Percentiles rank a stretch among this genome's conserved stretches.
Conservation (phyloP, 2,888 invertebrate species). For the Therioaphis trifolii region DNA sequence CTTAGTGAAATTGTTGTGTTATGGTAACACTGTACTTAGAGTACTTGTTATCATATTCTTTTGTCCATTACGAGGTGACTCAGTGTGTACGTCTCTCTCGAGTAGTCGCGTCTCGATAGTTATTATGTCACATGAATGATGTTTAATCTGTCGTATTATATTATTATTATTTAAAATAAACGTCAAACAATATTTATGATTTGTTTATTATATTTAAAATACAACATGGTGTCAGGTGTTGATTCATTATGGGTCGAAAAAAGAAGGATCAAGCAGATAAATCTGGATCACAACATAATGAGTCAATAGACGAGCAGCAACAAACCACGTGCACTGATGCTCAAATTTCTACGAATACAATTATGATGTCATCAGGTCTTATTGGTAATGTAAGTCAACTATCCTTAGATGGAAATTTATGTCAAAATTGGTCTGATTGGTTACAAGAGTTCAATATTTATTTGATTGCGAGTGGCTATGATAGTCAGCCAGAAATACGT, state of each 20-base stretch:
- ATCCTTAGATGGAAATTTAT: constrained; percentile 11
- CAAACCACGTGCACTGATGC: not conserved
- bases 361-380: constrained; percentile 1
- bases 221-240: constrained; percentile 34
- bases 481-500: too few relatives aligned
- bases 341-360: not conserved
- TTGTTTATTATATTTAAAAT: too few relatives aligned
- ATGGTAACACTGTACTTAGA: too few relatives aligned
- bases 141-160: too few relatives aligned
- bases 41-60: too few relatives aligned
- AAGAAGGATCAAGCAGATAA: constrained; percentile 13
- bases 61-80: too few relatives aligned
- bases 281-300: constrained; percentile 5
- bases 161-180: too few relatives aligned
- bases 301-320: not conserved
- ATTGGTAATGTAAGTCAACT: not conserved
- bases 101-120: too few relatives aligned
- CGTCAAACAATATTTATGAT: too few relatives aligned
- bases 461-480: not conserved
- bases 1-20: too few relatives aligned
- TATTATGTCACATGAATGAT: too few relatives aligned
- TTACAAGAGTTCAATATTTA: constrained; percentile 11
- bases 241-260: constrained; percentile 1
- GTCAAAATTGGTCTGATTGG: constrained; percentile 8
- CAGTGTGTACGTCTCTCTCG: too few relatives aligned